Base-by-base conservation (phyloP, 2,888 invertebrate species). In the Loripinus fragilis region DNA sequence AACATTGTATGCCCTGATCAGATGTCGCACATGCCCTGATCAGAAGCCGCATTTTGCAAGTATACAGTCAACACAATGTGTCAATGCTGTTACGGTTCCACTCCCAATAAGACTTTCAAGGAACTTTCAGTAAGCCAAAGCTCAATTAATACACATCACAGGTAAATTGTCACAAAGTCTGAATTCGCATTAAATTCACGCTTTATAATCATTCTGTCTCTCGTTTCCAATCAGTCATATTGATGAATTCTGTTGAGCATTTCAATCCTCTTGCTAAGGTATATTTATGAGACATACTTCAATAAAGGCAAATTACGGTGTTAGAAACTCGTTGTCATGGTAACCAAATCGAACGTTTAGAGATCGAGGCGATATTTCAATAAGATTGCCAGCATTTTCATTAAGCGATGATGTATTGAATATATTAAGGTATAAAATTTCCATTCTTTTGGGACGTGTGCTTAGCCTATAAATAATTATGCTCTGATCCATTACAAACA, bases 311-410 rank as follows among this genome's bases (percentile, higher is more conserved):
- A 55, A 55, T 55, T 28, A 55, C 55, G 30, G 74, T 50, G 64
- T 65, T 76, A 71, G 20, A 41, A 38, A 41, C 33, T 33, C 35
- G 77, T 77, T 77, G 48, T 64, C 69, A 77, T 69, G 77, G 69
- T 20, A 69, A 77, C 72, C 30, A 42, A 77, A 77, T 68, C 35
- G 30, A 35, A 42, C 60, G 68, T 42, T 42, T 68, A 28, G 5
- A 28, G 55, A 55, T 55, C 28, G 55, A 55, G 55, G 55, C 55
- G 55, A 55, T 55, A 55, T 55, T 25, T 17, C 20, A 48, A 20
- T 48, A 55, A 55, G 55, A 55, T 55, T 25, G 23, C 55, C 23
- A 28, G 15, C 55, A 55, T 55, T 55, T 55, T 55, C 55, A 55
- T 55, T 55, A 55, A 28, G 8, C 55, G 28, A 7, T 55, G 55